Base-by-base conservation (phyloP, 1,140 invertebrate species). In the Drosophila pseudoananassae region DNA sequence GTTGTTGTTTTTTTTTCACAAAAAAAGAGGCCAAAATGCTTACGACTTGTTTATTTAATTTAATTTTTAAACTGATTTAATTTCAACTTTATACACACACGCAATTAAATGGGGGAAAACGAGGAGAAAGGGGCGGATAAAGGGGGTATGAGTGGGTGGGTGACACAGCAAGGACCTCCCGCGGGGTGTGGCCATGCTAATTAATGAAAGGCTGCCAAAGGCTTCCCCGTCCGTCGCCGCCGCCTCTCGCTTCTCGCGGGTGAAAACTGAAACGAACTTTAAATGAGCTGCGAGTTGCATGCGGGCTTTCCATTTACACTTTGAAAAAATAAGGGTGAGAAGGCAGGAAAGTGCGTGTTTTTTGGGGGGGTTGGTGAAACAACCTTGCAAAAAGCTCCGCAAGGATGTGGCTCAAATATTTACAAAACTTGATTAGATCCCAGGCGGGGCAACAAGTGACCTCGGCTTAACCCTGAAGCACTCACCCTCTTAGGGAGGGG, bases 141-240 rank as follows among this genome's bases (percentile, higher is more conserved):
- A 31, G 49, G 25, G 23, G 14, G 5, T 0, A 27, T 2, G 6
- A 3, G 14, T 1, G n/a, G 31, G 29, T 4, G n/a, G 49, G 27
- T 3, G 47, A 50, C 27, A 61, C 56, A 57, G 57, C 46, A 70
- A 71, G 76, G 59, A 55, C 80, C 70, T 58, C 43, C 70, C 33
- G 50, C 59, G 72, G 77, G 82, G 77, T 77, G 81, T 81, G 82
- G 73, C 78, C 81, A 84, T 83, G 80, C 76, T 84, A 84, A 84
- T 84, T 84, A 84, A 84, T 84, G 82, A 84, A 84, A 63, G 73
- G 63, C 71, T 78, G 70, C 56, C 73, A 76, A 71, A 80, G 71
- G 59, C 33, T 36, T 10, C 33, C 33, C 8, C n/a, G n/a, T n/a
- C n/a, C n/a, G n/a, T n/a, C n/a, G n/a, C n/a, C n/a, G n/a, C n/a